Percentiles rank a stretch among this genome's conserved stretches.
Conservation (phyloP, 2,113 vertebrate species). For the Psittacara wagleri region DNA sequence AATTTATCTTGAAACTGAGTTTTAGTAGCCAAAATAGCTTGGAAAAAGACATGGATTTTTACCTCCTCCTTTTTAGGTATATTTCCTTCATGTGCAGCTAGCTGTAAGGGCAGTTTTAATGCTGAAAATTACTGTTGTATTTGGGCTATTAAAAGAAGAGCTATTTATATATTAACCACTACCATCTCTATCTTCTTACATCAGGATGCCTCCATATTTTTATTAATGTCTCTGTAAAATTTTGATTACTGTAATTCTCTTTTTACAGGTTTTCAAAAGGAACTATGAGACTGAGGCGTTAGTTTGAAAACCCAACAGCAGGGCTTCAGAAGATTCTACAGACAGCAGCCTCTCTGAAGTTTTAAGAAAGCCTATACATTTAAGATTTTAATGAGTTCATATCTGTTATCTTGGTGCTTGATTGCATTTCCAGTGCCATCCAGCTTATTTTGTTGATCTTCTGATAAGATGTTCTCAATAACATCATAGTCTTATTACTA, state of each 20-base stretch:
- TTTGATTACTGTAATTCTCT: not conserved
- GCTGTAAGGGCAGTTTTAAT: not conserved
- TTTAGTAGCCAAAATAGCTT: conserved; percentile 25
- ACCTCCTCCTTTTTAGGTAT: not conserved
- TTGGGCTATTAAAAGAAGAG: not conserved
- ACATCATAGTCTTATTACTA: not conserved
- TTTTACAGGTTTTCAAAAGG: conserved; percentile 20
- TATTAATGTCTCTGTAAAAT: not conserved
- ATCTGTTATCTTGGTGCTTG: not conserved
- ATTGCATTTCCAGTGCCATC: not conserved
- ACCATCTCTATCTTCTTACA: not conserved
- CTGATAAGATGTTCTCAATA: not conserved
- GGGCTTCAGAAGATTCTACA: not conserved
- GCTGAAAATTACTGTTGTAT: not conserved
- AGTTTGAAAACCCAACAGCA: not conserved
- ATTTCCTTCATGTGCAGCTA: not conserved
- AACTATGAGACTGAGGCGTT: not conserved
- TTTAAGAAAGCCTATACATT: not conserved
- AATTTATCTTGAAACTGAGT: conserved; percentile 38
- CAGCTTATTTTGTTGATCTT: not conserved
- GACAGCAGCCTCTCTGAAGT: not conserved
- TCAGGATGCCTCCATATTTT: not conserved
- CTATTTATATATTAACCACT: not conserved
- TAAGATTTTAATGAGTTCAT: not conserved
- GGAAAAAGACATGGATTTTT: conserved; percentile 4